Evolutionary conservation across 2,797 vertebrate genomes (phyloP), one percentile per base, ranked within the genome.

Genomic region (Hephaestus fuliginosus): DNA sequence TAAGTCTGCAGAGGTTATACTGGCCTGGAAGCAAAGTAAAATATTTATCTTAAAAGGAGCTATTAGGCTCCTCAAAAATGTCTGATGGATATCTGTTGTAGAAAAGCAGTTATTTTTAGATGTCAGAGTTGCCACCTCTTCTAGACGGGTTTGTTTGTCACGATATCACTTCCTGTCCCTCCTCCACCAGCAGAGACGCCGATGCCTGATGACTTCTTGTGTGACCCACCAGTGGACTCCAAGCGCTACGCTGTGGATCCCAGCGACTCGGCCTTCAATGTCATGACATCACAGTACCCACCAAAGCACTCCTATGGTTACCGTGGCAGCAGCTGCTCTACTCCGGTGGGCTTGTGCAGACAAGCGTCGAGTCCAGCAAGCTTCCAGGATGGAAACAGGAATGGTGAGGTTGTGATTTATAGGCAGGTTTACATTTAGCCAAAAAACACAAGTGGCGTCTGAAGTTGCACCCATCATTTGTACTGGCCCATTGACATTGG

Each of bases 371-470:
- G 96, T 67, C 96, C 96, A 30, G 96, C 94, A 67, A 92, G 92
- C 81, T 96, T 93, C 83, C 95, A 93, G 44, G 97, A 99, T 73
- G 96, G 94, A 93, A 96, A 97, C 93, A 95, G 96, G 96, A 96
- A 95, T 92, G 96, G 97, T 98, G 96, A 97, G 85, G 11, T 49
- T 60, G 55, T 30, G 1, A n/a, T 44, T 71, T 49, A n/a, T 7
- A 14, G 20, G 39, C 30, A 8, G 4, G 46, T 33, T 44, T 18
- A 7, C 30, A 12, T 22, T 43, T 14, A 28, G 30, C 30, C 22
- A 22, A 53, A 20, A 3, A 64, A 49, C 18, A 15, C n/a, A 30
- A 8, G 22, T 7, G 1, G 11, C 30, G 11, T 44, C 46, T 51
- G n/a, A 18, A 55, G 36, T 22, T 30, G 30, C 20, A 46, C 15